Conservation (phyloP, 2,888 invertebrate species). For the Chironomus riparius region DNA sequence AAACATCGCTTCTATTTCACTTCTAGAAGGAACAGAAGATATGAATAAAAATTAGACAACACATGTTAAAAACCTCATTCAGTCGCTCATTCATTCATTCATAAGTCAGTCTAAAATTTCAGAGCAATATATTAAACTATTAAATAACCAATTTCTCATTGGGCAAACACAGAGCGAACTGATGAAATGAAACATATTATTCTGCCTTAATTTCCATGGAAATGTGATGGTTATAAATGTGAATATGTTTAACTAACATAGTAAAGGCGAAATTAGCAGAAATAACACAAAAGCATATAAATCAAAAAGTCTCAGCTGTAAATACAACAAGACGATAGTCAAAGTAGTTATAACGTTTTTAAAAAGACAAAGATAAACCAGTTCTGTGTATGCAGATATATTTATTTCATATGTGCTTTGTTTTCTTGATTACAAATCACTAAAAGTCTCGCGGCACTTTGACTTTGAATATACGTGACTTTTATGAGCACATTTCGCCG, state of each 20-base stretch:
- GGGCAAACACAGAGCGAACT: background rate
- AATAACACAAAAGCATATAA: constrained; percentile 24
- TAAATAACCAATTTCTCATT: too few species aligned
- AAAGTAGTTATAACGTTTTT: constrained; percentile 1
- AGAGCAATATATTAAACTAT: too few species aligned
- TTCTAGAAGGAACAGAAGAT: too few species aligned
- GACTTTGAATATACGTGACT: constrained; percentile 8
- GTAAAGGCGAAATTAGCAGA: constrained; percentile 10
- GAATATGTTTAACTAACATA: background rate
- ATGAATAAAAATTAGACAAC: too few species aligned
- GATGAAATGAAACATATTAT: constrained; percentile 6
- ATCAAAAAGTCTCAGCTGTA: constrained; percentile 21
- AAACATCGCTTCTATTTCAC: too few species aligned
- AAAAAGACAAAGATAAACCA: constrained; percentile 6
- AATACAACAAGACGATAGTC: background rate
- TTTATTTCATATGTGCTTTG: background rate
- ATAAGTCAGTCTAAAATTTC: too few species aligned
- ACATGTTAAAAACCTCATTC: too few species aligned
- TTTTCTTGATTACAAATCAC: background rate
- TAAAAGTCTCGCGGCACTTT: constrained; percentile 6
- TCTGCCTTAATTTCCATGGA: constrained; percentile 17
- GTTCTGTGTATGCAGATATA: background rate
- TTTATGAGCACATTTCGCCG: background rate
- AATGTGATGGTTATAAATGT: constrained; percentile 3
- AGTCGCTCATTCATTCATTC: too few species aligned